Evolutionary conservation across 2,888 invertebrate genomes (phyloP), one percentile per base, ranked within the genome.

Genomic region (Chromoteleia sp.): DNA sequence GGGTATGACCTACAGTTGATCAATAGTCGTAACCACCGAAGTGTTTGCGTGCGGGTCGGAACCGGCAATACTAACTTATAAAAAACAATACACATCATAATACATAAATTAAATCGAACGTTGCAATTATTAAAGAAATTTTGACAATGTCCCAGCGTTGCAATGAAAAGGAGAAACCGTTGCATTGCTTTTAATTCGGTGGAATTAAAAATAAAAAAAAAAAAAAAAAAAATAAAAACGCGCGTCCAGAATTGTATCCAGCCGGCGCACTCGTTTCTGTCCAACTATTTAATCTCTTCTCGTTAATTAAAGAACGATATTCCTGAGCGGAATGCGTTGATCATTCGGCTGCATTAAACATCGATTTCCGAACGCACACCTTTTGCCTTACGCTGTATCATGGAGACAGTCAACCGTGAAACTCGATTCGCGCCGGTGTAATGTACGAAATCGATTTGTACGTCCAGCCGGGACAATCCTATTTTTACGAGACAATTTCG

Each of bases 281-380:
- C 15, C 45, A 14, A 36, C 48, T 78, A 71, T 71, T 78, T 70
- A 77, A 65, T 67, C 63, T 25, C 41, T 29, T 48, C 50, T 41
- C 65, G 75, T 76, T 75, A 65, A 81, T 59, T 81, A 75, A 81
- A 65, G 70, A 76, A 81, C 39, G 45, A 63, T 65, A 58, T 81
- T 71, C 48, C 54, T 50, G 59, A 45, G 30, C 59, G 45, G 15
- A 56, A 45, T 52, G 67, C 74, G 70, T 68, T 56, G 71, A 75
- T 81, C 71, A 74, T 29, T 68, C 48, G 63, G 48, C 58, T 70
- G 71, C 71, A 43, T 76, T 71, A 81, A 81, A 71, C 81, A 71
- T 76, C 67, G 71, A 81, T 81, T 76, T 81, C 67, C 65, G 80
- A 81, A 65, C 29, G 54, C 65, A 43, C 71, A 14, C 67, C 81